phyloP scores from a whole-genome alignment of 2,797 vertebrate species.

The Atherinosoma microstoma region DNA sequence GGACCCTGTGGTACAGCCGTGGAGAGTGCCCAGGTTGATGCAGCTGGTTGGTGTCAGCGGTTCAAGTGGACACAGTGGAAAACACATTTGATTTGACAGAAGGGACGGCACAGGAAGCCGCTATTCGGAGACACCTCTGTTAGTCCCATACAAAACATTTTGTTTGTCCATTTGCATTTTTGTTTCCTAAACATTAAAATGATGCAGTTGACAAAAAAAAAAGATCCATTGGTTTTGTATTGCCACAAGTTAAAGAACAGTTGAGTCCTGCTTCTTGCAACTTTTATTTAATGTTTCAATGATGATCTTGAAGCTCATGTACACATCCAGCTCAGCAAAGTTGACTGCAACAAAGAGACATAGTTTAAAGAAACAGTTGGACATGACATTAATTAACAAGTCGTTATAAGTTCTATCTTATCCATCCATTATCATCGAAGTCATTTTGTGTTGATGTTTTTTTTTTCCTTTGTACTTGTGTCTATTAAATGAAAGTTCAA shows the following conservation, averaged over 20 bases:
- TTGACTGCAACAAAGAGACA: slow-evolving; percentile 44
- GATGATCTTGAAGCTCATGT: no score
- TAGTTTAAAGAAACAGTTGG: neutral
- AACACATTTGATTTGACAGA: slow-evolving; percentile 32
- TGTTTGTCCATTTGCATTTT: slow-evolving; percentile 1
- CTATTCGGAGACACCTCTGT: slow-evolving; percentile 11
- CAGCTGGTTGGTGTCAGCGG: slow-evolving; percentile 73
- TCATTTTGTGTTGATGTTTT: neutral
- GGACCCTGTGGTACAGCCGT: slow-evolving; percentile 25
- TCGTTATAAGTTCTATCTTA: no score
- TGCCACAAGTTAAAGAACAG: neutral
- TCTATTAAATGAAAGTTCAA: no score
- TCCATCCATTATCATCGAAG: no score
- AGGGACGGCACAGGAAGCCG: slow-evolving; percentile 32
- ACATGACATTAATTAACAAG: neutral
- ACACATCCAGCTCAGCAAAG: slow-evolving; percentile 13
- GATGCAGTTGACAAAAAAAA: neutral
- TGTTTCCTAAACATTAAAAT: neutral
- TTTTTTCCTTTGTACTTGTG: neutral
- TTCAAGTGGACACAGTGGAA: slow-evolving; percentile 49
- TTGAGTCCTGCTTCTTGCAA: neutral
- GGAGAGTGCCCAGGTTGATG: slow-evolving; percentile 47
- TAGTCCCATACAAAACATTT: neutral
- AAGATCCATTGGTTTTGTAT: neutral
- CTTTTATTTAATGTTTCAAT: slow-evolving; percentile 14